Evolutionary conservation across 2,888 invertebrate genomes (phyloP), one percentile per base, ranked within the genome.

Genomic region (Drosophila picticornis): DNA sequence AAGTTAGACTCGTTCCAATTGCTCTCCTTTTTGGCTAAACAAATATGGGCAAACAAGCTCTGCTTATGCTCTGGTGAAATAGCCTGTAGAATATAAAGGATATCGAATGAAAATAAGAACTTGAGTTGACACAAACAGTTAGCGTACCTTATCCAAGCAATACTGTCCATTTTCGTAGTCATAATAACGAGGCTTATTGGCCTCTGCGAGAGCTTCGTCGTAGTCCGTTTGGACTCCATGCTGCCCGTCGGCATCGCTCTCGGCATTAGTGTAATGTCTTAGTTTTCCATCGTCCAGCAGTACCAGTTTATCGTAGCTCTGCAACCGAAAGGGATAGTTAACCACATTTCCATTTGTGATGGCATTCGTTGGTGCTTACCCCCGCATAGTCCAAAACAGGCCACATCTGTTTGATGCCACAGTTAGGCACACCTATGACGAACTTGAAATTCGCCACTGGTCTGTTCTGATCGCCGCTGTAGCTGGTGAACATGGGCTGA

Each of bases 111-210:
- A 22, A 25, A 22, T 2, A 3, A 11, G 2, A 29, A 9, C 32
- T 22, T 4, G 0, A 13, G 0, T 0, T 11, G 4, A 25, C 16
- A 29, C 6, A 29, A 9, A n/a, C 52, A 1, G 22, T 13, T 1
- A 4, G 57, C 65, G 29, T 67, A 96, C 97, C 94, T 96, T 97
- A 91, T 97, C 97, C 89, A 97, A 94, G 90, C 97, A 97, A 91
- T 97, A 97, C 92, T 96, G 95, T 50, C 96, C 96, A 75, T 95
- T 95, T 25, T 94, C 94, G 91, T 97, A 96, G 90, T 97, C 96
- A 87, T 96, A 95, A 72, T 95, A 96, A 4, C 95, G 92, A 60
- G 95, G 93, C 91, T 95, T 87, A 9, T 87, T 77, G 4, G 82
- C 88, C 84, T 94, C 94, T 60, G 93, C 94, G 27, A 94, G 94